phyloP scores from a whole-genome alignment of 1,140 invertebrate species.

The Drosophila sechellia region DNA sequence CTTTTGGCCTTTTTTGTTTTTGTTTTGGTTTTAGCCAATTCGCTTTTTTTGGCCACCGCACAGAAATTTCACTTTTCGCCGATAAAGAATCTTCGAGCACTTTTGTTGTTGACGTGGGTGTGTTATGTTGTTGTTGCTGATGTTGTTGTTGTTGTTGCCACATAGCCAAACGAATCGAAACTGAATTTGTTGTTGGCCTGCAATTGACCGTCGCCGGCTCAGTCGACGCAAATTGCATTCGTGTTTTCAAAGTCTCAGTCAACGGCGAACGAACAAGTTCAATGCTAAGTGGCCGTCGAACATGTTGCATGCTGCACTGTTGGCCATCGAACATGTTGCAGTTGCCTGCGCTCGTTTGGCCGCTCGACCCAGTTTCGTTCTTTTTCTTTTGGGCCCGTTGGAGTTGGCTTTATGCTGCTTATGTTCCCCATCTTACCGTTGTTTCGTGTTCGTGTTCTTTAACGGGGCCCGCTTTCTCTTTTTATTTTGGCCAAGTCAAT shows the following conservation, averaged over 20 bases:
- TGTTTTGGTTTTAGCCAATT: constrained; percentile 20
- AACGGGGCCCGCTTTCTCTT: constrained; percentile 74
- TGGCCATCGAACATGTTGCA: constrained; percentile 10
- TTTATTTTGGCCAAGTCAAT: constrained; percentile 78
- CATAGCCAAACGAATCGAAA: constrained; percentile 41
- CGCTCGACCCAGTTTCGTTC: constrained; percentile 73
- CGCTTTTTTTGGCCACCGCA: constrained; percentile 19
- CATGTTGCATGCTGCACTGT: constrained; percentile 36
- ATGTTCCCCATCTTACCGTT: constrained; percentile 65
- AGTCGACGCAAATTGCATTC: constrained; percentile 13
- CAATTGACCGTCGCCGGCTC: constrained; percentile 28
- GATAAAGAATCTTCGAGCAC: constrained; percentile 50
- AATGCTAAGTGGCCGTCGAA: constrained; percentile 31
- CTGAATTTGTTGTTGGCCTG: constrained; percentile 57
- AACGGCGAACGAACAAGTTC: constrained; percentile 48
- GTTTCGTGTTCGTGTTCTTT: constrained; percentile 71
- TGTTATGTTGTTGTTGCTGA: constrained; percentile 25
- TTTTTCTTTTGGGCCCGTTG: constrained; percentile 65
- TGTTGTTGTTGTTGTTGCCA: constrained; percentile 31
- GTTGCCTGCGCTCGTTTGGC: constrained; percentile 18
- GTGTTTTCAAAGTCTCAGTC: constrained; percentile 32
- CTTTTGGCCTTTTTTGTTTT: constrained; percentile 20
- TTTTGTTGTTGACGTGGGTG: constrained; percentile 42
- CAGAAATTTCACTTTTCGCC: constrained; percentile 59
- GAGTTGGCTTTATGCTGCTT: constrained; percentile 32